These are phyloP conservation scores for Crotalus viridis DNA, from an alignment of 2,113 vertebrate species.

Conservation along the genomic window DNA sequence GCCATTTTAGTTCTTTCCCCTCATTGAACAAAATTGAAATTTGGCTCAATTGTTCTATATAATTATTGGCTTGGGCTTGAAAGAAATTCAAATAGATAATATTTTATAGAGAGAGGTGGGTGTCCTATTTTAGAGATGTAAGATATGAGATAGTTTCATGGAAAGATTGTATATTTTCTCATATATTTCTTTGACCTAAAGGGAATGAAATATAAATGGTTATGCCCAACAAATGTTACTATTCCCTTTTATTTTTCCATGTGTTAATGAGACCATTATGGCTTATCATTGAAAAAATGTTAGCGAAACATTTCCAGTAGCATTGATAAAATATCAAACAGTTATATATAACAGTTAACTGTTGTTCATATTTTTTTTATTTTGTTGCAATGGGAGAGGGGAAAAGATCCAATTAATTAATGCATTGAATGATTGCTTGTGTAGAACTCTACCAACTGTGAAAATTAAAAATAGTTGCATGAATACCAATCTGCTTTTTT, in stretches of 20 bases:
- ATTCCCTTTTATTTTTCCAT: not conserved
- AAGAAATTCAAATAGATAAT: not conserved
- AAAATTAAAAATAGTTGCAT: not conserved
- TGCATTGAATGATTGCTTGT: not conserved
- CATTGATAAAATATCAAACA: not conserved
- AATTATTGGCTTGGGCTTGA: too few relatives aligned
- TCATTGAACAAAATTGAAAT: not conserved
- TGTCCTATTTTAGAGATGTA: constrained; percentile 4
- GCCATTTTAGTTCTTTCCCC: not conserved
- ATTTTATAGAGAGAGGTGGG: not conserved
- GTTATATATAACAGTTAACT: not conserved
- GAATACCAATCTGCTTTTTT: not conserved
- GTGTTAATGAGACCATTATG: not conserved
- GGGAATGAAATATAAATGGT: not conserved
- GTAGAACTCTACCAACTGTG: not conserved
- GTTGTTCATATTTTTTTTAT: not conserved
- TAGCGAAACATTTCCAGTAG: not conserved
- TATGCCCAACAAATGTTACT: not conserved
- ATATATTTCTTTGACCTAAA: not conserved
- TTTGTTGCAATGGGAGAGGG: not conserved
- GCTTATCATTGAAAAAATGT: not conserved
- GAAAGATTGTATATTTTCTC: not conserved
- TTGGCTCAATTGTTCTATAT: too few relatives aligned
- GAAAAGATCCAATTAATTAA: not conserved
- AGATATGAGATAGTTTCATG: not conserved